Evolutionary conservation across 2,888 invertebrate genomes (phyloP), one percentile per base, ranked within the genome.

Genomic region (Meteorus cinctellus): DNA sequence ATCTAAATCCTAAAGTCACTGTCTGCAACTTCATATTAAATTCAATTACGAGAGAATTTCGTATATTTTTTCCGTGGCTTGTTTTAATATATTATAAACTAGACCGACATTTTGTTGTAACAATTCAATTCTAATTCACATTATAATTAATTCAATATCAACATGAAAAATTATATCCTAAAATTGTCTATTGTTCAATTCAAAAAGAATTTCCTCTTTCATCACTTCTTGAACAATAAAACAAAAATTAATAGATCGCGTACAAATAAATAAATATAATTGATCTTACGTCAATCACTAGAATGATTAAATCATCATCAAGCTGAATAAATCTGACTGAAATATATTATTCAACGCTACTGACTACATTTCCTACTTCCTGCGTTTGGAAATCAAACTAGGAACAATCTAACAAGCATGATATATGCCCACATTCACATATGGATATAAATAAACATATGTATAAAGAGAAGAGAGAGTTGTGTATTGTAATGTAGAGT

Each of bases 401-500:
- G 4, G n/a, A 48, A 48, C 4, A 48, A 48, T 48, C 4, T 48
- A 48, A 55, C 55, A 19, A 55, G 19, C 19, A 55, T 55, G 55
- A 55, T 65, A 36, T 19, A 65, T 41, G 41, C 19, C 8, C 29
- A 29, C 10, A 24, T 62, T 16, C 71, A 59, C 62, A 29, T 72
- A 29, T 31, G 24, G 24, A 69, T 72, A 51, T 45, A 70, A 69
- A 59, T 77, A 78, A 75, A 75, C 67, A 78, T 55, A 77, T 70
- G 76, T 60, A 71, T 71, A 74, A 34, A 72, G 63, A 72, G 51
- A 72, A 29, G 41, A 72, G 77, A 62, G 78, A 77, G 72, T 71
- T 76, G 77, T 84, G 87, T 84, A 86, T 87, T 87, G 88, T 87
- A 87, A 87, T 85, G 85, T 84, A 83, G 84, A 85, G 86, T 86